Evolutionary conservation across 2,888 invertebrate species (phyloP).

Genomic region (Polietes domitor): DNA sequence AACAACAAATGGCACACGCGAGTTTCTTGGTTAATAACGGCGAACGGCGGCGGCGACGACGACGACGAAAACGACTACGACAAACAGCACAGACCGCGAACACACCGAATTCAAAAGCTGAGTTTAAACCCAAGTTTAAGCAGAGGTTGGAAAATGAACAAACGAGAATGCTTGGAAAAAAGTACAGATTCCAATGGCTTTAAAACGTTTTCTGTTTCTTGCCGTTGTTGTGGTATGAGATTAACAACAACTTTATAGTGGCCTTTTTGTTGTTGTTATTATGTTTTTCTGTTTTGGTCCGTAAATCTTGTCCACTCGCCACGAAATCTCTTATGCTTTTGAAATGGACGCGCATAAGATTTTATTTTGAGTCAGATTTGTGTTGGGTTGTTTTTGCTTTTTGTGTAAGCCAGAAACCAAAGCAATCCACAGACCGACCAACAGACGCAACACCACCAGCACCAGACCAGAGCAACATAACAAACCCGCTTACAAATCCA

Average conservation of each 20-base stretch:
- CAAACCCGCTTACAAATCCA: conserved; percentile 58
- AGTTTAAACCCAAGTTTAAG: background rate
- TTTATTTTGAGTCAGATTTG: conserved; percentile 59
- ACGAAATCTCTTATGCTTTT: conserved; percentile 80
- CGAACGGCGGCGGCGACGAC: background rate
- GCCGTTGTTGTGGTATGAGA: conserved; percentile 9
- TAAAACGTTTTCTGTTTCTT: conserved; percentile 55
- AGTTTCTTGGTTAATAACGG: conserved; percentile 7
- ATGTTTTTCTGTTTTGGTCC: conserved; percentile 71
- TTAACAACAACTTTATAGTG: conserved; percentile 21
- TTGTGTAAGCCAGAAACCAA: conserved; percentile 65
- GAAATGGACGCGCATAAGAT: conserved; percentile 74
- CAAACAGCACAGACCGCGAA: conserved; percentile 10
- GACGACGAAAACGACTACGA: background rate
- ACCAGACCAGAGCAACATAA: conserved; percentile 63
- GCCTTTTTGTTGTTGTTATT: conserved; percentile 40
- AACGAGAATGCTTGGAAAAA: conserved; percentile 47
- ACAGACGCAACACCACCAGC: conserved; percentile 24
- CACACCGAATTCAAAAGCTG: background rate
- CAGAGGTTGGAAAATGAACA: background rate
- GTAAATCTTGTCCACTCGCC: conserved; percentile 79
- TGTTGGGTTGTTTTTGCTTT: conserved; percentile 49
- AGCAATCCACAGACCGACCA: conserved; percentile 34
- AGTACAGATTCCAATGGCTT: conserved; percentile 69
- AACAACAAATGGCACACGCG: conserved; percentile 54